Evolutionary conservation across 2,797 vertebrate genomes (phyloP).

Genomic region (Anniella stebbinsi): DNA sequence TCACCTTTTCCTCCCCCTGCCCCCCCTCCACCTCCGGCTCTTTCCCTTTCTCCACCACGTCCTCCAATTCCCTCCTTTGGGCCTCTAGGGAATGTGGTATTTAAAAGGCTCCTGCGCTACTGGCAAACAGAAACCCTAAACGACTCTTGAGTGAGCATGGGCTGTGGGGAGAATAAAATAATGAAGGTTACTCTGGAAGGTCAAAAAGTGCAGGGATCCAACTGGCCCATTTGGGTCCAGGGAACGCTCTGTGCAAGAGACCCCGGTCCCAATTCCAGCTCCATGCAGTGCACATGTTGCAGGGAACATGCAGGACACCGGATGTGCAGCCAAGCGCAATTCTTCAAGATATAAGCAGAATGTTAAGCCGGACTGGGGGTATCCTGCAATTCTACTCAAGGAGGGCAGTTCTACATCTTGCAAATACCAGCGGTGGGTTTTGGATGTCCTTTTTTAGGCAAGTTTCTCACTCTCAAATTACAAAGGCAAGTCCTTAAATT

Average conservation of each 20-base stretch:
- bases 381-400: not conserved
- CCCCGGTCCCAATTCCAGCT: not conserved
- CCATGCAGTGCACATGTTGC: not conserved
- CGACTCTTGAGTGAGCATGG: not conserved
- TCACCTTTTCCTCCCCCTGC: too few relatives aligned
- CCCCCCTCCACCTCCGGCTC: not conserved
- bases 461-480: not conserved
- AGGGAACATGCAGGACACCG: not conserved
- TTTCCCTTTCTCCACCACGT: too few relatives aligned
- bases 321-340: not conserved
- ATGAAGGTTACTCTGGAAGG: not conserved
- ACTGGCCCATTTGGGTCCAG: not conserved
- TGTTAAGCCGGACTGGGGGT: not conserved
- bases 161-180: not conserved
- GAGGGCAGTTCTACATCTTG: not conserved
- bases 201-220: not conserved
- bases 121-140: constrained; percentile 57
- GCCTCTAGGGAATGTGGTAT: constrained; percentile 51
- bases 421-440: not conserved
- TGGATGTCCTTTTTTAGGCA: not conserved
- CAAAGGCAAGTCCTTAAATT: not conserved
- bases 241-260: not conserved
- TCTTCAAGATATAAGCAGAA: not conserved
- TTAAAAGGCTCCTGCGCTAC: constrained; percentile 57
- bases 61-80: not conserved